phyloP scores from a whole-genome alignment of 2,113 vertebrate species.

The Perca schrenkii region DNA sequence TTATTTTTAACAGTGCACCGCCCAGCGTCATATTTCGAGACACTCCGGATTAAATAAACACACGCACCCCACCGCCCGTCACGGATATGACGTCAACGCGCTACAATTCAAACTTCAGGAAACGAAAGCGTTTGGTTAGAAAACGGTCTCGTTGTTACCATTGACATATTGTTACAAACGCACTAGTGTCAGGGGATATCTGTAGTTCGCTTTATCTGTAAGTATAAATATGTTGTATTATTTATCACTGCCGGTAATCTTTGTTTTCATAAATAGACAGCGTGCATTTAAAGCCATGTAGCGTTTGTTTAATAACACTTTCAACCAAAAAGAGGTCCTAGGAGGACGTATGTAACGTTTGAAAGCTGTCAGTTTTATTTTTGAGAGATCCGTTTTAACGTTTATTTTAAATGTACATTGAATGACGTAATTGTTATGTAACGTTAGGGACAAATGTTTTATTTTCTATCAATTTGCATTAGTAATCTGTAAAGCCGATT shows the following conservation, averaged over 20 bases:
- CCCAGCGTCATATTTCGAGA: background rate
- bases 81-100: slow-evolving; percentile 69
- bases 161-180: background rate
- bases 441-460: background rate
- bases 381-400: background rate
- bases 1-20: background rate
- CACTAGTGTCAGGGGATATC: background rate
- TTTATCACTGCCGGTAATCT: background rate
- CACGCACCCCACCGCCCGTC: background rate
- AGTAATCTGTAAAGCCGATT: background rate
- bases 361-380: background rate
- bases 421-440: background rate
- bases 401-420: background rate
- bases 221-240: slow-evolving; percentile 29
- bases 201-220: background rate
- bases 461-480: background rate
- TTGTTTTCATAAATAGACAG: background rate
- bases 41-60: fast-evolving
- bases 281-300: background rate
- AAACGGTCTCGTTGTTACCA: slow-evolving; percentile 31
- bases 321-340: background rate
- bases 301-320: background rate
- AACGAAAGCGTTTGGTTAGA: slow-evolving; percentile 53
- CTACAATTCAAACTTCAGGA: slow-evolving; percentile 79
- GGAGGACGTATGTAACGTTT: background rate